Evolutionary conservation across 1,140 invertebrate genomes (phyloP).

Genomic region (Anoplolepis gracilipes): DNA sequence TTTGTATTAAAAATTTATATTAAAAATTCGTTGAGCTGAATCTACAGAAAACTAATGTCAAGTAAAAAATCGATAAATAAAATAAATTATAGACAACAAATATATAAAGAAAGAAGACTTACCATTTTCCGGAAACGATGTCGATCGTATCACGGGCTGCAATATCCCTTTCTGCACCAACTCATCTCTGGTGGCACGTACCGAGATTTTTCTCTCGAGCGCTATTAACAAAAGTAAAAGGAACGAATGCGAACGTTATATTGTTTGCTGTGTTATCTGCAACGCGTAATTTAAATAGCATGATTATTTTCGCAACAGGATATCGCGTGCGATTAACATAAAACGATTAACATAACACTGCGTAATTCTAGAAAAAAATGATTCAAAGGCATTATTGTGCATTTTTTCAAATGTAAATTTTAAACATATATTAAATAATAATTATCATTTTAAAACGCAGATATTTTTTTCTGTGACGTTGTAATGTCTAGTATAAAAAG

Average conservation of each 20-base stretch:
- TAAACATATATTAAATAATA: background rate
- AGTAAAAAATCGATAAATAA: background rate
- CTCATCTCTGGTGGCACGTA: constrained; percentile 98
- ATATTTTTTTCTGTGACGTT: background rate
- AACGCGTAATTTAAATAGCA: constrained; percentile 17
- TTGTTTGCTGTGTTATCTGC: constrained; percentile 32
- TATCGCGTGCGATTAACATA: background rate
- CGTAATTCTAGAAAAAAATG: background rate
- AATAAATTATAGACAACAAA: background rate
- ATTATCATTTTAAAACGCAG: constrained; percentile 18
- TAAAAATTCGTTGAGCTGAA: background rate
- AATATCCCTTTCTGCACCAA: constrained; percentile 98
- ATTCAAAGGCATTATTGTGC: constrained; percentile 10
- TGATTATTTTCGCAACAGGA: background rate
- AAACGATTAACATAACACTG: constrained; percentile 13
- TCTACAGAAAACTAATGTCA: background rate
- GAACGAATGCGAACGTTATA: constrained; percentile 23
- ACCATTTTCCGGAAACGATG: constrained; percentile 93
- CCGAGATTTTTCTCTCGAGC: constrained; percentile 98
- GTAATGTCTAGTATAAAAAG: constrained; percentile 3
- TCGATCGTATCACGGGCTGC: constrained; percentile 94
- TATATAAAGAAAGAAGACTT: constrained; percentile 79
- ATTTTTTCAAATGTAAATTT: background rate
- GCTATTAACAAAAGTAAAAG: constrained; percentile 87
- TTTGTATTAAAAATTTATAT: background rate